phyloP scores from a whole-genome alignment of 1,140 invertebrate genomes.

The Stratiolaelaps scimitus region DNA sequence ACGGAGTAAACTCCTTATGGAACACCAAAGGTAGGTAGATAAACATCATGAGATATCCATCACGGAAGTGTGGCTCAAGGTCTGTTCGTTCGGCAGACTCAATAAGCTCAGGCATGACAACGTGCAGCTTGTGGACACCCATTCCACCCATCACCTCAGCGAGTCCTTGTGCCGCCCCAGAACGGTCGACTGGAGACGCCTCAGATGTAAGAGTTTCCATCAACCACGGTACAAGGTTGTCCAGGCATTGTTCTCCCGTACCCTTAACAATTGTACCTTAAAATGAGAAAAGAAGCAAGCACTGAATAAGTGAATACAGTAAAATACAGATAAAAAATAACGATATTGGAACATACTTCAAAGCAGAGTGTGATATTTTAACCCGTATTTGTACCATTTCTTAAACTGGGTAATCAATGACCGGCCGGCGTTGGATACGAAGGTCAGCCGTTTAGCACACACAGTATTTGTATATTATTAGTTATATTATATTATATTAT shows the following conservation, averaged over 20 bases:
- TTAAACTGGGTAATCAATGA: too few species aligned
- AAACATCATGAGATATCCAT: slow-evolving; percentile 99
- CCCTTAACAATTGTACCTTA: slow-evolving; percentile 86
- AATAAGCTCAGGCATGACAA: slow-evolving; percentile 97
- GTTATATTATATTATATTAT: too few species aligned
- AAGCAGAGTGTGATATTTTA: too few species aligned
- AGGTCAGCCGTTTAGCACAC: too few species aligned
- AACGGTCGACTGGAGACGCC: slow-evolving; percentile 81
- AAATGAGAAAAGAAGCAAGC: slow-evolving; percentile 75
- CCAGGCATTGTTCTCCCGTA: slow-evolving; percentile 89
- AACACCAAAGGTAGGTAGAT: slow-evolving; percentile 98
- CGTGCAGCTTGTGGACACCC: slow-evolving; percentile 84
- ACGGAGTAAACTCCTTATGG: slow-evolving; percentile 82
- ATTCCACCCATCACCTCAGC: slow-evolving; percentile 79
- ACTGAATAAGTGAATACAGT: slow-evolving; percentile 48
- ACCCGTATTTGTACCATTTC: too few species aligned
- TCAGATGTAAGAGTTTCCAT: slow-evolving; percentile 97
- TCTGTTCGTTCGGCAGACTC: slow-evolving; percentile 81
- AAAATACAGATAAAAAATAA: too few species aligned
- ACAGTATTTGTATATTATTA: too few species aligned
- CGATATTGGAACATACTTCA: too few species aligned
- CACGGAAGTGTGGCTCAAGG: slow-evolving; percentile 91
- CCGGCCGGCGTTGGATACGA: too few species aligned
- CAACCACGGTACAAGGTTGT: slow-evolving; percentile 89
- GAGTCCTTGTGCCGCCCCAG: slow-evolving; percentile 89